Evolutionary conservation across 2,888 invertebrate species (phyloP).

Genomic region (Junonia oenone): DNA sequence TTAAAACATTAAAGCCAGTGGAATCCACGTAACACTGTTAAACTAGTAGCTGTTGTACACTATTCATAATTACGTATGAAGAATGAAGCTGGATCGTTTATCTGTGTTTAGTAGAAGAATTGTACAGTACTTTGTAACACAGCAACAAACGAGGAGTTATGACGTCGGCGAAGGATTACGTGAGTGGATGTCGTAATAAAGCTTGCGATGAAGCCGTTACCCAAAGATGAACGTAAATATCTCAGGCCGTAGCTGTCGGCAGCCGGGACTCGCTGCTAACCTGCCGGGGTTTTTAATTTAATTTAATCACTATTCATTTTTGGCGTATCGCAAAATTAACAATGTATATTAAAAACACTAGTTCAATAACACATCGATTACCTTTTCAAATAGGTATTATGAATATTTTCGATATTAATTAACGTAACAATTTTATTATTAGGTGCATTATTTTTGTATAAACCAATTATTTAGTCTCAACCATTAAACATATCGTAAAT

Average conservation of each 20-base stretch:
- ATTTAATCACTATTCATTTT: neutral
- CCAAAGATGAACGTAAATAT: constrained; percentile 79
- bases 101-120: constrained; percentile 56
- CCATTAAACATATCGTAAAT: neutral
- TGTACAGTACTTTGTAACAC: constrained; percentile 70
- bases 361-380: no score
- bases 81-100: constrained; percentile 4
- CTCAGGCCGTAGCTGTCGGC: constrained; percentile 64
- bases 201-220: constrained; percentile 79
- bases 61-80: neutral
- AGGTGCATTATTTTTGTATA: neutral
- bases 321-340: no score
- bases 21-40: neutral
- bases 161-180: constrained; percentile 76
- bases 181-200: constrained; percentile 80
- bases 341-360: no score
- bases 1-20: no score
- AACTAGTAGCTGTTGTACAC: neutral
- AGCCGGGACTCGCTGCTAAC: constrained; percentile 41
- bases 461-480: neutral
- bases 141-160: constrained; percentile 76
- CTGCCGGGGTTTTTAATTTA: constrained; percentile 3
- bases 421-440: neutral
- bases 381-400: no score
- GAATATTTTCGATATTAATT: no score